Evolutionary conservation across 2,797 vertebrate species (phyloP).

Genomic region (Hippoglossus hippoglossus): DNA sequence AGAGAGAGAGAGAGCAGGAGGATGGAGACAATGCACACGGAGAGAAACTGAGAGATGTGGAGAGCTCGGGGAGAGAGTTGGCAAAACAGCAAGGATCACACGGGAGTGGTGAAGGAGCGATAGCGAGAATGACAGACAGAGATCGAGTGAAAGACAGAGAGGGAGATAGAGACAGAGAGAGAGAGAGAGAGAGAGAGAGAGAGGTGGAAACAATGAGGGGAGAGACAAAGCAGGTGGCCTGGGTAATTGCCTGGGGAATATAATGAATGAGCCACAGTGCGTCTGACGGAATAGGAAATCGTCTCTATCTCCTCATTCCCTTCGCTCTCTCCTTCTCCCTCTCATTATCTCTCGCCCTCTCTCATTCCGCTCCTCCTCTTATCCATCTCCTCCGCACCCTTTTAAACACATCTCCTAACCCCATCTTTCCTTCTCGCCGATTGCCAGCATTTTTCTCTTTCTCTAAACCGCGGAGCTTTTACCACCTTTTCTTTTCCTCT

Average conservation of each 20-base stretch:
- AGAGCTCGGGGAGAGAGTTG: slow-evolving; percentile 58
- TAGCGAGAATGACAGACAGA: slow-evolving; percentile 64
- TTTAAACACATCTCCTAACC: slow-evolving; percentile 76
- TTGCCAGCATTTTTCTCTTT: slow-evolving; percentile 38
- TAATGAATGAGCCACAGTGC: slow-evolving; percentile 87
- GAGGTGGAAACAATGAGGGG: slow-evolving; percentile 83
- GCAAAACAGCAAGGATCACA: slow-evolving; percentile 67
- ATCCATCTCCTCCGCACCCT: slow-evolving; percentile 70
- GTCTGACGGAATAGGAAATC: slow-evolving; percentile 87
- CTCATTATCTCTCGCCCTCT: slow-evolving; percentile 78
- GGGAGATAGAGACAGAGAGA: slow-evolving; percentile 60
- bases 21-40: slow-evolving; percentile 58
- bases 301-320: slow-evolving; percentile 83
- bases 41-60: slow-evolving; percentile 54
- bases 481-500: slow-evolving; percentile 34
- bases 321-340: slow-evolving; percentile 60
- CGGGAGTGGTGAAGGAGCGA: slow-evolving; percentile 58
- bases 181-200: slow-evolving; percentile 66
- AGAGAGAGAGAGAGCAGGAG: slow-evolving; percentile 1
- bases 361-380: slow-evolving; percentile 63
- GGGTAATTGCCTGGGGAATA: slow-evolving; percentile 89
- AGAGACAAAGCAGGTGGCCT: slow-evolving; percentile 88
- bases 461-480: slow-evolving; percentile 50
- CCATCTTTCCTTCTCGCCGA: slow-evolving; percentile 52
- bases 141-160: slow-evolving; percentile 66